Conservation (phyloP, 2,797 vertebrate species). For the Myotis pilosus region DNA sequence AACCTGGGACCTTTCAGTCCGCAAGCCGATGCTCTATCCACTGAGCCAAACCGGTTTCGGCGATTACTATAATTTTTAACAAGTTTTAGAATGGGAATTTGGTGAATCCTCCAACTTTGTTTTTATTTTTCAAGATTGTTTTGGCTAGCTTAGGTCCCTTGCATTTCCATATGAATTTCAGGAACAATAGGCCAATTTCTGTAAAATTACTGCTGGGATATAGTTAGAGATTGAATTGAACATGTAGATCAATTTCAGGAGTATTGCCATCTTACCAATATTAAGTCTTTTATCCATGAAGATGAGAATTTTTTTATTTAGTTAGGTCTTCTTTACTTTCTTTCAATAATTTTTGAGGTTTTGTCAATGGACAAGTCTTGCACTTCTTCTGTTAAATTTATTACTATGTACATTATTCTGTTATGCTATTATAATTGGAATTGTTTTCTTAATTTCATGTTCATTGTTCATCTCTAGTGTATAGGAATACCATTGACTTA, state of each 20-base stretch:
- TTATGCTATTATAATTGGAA: neutral
- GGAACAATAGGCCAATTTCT: neutral
- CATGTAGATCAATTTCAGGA: neutral
- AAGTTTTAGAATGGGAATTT: neutral
- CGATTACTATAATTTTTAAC: neutral
- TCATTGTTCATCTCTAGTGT: neutral
- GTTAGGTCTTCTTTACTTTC: neutral
- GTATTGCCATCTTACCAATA: neutral
- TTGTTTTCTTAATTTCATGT: neutral
- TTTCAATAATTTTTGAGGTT: neutral
- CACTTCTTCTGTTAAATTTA: neutral
- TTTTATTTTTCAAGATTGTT: neutral
- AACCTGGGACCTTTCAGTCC: too few species aligned
- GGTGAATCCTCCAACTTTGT: neutral
- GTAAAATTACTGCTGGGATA: neutral
- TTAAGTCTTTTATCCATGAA: neutral
- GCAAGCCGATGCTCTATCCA: too few species aligned
- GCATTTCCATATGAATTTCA: neutral
- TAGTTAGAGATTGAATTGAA: neutral
- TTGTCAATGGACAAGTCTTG: neutral
- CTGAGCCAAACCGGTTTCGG: too few species aligned
- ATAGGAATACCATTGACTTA: neutral
- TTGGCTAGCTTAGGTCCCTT: neutral
- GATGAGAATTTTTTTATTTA: neutral
- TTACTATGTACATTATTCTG: neutral